Base-by-base conservation (phyloP, 2,888 invertebrate species). In the Aspidiotus destructor region DNA sequence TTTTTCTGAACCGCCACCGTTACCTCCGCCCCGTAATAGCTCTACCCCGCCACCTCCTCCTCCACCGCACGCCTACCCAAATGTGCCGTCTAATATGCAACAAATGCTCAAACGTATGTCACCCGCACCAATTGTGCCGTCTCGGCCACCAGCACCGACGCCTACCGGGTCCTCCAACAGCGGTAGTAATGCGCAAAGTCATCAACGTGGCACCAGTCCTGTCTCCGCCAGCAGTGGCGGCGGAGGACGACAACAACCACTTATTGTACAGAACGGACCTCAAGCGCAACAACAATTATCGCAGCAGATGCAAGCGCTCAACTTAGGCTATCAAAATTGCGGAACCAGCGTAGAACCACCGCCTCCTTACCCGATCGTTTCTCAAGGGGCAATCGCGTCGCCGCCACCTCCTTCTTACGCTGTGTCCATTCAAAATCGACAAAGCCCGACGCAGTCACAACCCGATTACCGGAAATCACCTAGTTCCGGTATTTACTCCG, bases 301-400 rank as follows among this genome's bases (percentile, higher is more conserved):
- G 68, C 92, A 92, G 77, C 92, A 92, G 77, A 89, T 93, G 79
- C 92, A 92, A 78, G 90, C 89, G 40, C 80, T 92, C 71, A 87
- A 84, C 75, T 82, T 92, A 73, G 15, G 9, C 86, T 86, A 74
- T 82, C 82, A 71, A 81, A 81, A 58, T 81, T 80, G 69, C 72
- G 75, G 28, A 1, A 81, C 81, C 58, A 82, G 83, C 41, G 86
- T 85, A 74, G 85, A 86, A 74, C 85, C 86, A 15, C 88, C 86
- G 48, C 87, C 86, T 41, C 86, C 86, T 8, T 85, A 83, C 75
- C 84, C 84, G n/a, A 78, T 83, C 40, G 80, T 80, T 62, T 77
- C 80, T 5, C 77, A 80, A 9, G 79, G 79, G 16, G 79, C 82
- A 11, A 82, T 84, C 61, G 83, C 83, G 13, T 84, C 86, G 13